phyloP scores from a whole-genome alignment of 2,113 vertebrate species.

The Motacilla alba region DNA sequence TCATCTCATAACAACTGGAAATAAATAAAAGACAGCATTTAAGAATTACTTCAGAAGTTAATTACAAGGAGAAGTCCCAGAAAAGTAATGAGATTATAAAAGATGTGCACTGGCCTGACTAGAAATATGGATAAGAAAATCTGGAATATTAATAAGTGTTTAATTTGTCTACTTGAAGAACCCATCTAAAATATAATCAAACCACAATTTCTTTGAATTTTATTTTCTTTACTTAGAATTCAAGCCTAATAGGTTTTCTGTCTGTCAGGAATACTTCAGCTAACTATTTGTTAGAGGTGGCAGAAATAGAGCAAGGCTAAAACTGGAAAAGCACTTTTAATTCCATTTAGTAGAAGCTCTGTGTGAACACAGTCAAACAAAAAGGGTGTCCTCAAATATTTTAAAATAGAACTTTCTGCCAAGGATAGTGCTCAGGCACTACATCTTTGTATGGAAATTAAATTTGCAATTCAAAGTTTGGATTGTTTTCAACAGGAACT shows the following conservation, averaged over 20 bases:
- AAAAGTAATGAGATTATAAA: not conserved
- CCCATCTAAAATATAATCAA: not conserved
- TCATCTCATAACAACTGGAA: not conserved
- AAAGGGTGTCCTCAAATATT: not conserved
- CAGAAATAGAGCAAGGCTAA: not conserved
- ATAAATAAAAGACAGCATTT: not conserved
- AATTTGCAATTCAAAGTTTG: not conserved
- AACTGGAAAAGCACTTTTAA: not conserved
- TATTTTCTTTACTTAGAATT: not conserved
- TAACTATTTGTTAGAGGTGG: not conserved
- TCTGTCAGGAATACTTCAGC: not conserved
- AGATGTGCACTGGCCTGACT: not conserved
- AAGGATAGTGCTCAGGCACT: not conserved
- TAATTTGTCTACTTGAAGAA: not conserved
- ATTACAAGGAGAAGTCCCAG: not conserved
- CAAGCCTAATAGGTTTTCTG: not conserved
- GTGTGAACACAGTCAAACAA: not conserved
- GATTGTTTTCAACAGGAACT: not conserved
- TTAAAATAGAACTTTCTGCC: not conserved
- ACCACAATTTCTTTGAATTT: not conserved
- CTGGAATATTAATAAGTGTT: not conserved
- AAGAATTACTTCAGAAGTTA: slow-evolving; percentile 8
- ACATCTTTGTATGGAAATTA: not conserved
- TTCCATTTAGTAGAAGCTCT: not conserved
- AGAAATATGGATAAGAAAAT: not conserved